These are phyloP conservation scores for Alethe castanea DNA, from an alignment of 2,113 vertebrate species.

Conservation along the genomic window DNA sequence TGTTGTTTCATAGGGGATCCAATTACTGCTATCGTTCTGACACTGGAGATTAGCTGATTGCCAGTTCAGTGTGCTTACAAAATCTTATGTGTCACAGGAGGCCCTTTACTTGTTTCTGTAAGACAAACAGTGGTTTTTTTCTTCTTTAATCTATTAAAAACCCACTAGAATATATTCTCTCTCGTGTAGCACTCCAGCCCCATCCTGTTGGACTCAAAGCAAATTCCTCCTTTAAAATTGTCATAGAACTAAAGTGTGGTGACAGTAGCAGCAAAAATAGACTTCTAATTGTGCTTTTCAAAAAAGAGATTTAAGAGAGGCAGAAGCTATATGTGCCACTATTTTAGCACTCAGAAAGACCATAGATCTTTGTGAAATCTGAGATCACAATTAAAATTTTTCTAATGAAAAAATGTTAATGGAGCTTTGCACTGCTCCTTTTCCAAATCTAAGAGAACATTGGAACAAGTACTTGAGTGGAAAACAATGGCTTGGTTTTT, in stretches of 20 bases:
- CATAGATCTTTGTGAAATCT: neutral
- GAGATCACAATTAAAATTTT: neutral
- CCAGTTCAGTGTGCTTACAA: slow-evolving; percentile 65
- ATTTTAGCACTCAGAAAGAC: neutral
- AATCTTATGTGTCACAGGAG: slow-evolving; percentile 65
- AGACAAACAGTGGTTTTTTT: slow-evolving; percentile 39
- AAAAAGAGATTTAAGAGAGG: neutral
- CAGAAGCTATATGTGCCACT: neutral
- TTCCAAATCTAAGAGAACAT: neutral
- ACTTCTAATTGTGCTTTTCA: neutral
- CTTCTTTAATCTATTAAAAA: slow-evolving; percentile 46
- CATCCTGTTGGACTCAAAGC: neutral
- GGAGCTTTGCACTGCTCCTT: neutral
- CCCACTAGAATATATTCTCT: slow-evolving; percentile 18
- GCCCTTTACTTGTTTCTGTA: slow-evolving; percentile 63
- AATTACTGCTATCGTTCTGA: slow-evolving; percentile 60
- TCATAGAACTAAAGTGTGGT: neutral
- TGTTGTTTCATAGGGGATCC: slow-evolving; percentile 65
- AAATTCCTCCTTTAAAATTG: slow-evolving; percentile 9
- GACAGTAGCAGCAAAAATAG: neutral
- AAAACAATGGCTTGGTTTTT: slow-evolving; percentile 10
- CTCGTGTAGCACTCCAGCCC: slow-evolving; percentile 1
- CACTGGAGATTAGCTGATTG: slow-evolving; percentile 64
- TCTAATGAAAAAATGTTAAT: neutral
- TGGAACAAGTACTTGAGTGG: neutral